Evolutionary conservation across 2,888 invertebrate genomes (phyloP).

Genomic region (Formica aserva): DNA sequence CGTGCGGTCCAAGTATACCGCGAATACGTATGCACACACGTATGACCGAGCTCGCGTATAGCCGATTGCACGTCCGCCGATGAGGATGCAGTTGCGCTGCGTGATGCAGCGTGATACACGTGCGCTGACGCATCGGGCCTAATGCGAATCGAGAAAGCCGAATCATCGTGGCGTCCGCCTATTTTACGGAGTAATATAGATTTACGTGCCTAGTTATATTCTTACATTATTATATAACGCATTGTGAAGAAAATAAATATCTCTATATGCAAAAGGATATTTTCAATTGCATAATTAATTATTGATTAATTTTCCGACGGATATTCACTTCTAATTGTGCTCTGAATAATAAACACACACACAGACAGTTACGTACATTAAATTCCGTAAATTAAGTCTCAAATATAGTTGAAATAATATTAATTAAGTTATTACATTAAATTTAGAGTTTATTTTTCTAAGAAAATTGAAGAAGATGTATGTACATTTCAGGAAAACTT

Average conservation of each 20-base stretch:
- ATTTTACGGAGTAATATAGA: slow-evolving; percentile 38
- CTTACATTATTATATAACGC: slow-evolving; percentile 4
- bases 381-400: background rate
- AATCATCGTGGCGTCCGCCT: slow-evolving; percentile 38
- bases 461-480: background rate
- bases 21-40: slow-evolving; percentile 59
- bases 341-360: background rate
- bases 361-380: background rate
- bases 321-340: background rate
- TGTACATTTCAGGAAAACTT: background rate
- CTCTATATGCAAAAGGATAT: background rate
- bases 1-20: slow-evolving; percentile 65
- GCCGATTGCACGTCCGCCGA: slow-evolving; percentile 53
- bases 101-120: slow-evolving; percentile 62
- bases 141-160: slow-evolving; percentile 43
- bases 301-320: background rate
- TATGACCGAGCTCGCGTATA: slow-evolving; percentile 30
- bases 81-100: slow-evolving; percentile 61
- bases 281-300: slow-evolving; percentile 7
- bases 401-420: background rate
- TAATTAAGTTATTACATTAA: background rate
- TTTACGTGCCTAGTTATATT: slow-evolving; percentile 32
- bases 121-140: slow-evolving; percentile 37
- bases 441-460: background rate
- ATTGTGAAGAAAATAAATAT: slow-evolving; percentile 7